Percentiles rank a stretch among this genome's conserved stretches.
These are phyloP conservation scores for Leptopilina drosophilae DNA, from an alignment of 2,888 invertebrate genomes.

Conservation along the genomic window DNA sequence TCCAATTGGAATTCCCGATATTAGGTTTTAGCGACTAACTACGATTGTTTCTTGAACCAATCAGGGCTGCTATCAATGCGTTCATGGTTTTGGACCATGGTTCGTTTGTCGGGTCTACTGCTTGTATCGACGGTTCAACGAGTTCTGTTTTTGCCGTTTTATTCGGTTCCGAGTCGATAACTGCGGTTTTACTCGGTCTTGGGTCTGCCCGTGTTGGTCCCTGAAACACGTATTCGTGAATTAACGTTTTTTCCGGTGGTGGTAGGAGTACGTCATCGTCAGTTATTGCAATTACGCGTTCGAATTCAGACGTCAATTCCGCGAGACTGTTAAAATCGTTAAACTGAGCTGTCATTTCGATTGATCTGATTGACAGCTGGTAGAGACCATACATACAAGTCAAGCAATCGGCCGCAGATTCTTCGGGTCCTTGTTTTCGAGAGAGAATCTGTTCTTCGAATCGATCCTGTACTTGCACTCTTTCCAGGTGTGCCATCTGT, in stretches of 20 bases:
- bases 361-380: slow-evolving; percentile 5
- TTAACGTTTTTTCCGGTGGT: not conserved
- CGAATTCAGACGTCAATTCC: not conserved
- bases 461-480: slow-evolving; percentile 38
- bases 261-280: slow-evolving; percentile 27
- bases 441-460: not conserved
- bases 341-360: slow-evolving; percentile 26
- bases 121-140: no score
- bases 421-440: not conserved
- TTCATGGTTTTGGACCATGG: no score
- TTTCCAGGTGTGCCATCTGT: slow-evolving; percentile 21
- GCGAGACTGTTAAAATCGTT: not conserved
- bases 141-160: no score
- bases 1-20: no score
- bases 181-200: no score
- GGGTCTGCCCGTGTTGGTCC: not conserved
- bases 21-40: no score
- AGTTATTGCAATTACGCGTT: not conserved
- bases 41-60: no score
- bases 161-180: no score
- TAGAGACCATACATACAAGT: slow-evolving; percentile 34
- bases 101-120: no score
- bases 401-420: slow-evolving; percentile 33
- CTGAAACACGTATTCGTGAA: not conserved
- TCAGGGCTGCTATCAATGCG: no score